Base-by-base conservation (phyloP, 2,888 invertebrate species). In the Thecophora atra region DNA sequence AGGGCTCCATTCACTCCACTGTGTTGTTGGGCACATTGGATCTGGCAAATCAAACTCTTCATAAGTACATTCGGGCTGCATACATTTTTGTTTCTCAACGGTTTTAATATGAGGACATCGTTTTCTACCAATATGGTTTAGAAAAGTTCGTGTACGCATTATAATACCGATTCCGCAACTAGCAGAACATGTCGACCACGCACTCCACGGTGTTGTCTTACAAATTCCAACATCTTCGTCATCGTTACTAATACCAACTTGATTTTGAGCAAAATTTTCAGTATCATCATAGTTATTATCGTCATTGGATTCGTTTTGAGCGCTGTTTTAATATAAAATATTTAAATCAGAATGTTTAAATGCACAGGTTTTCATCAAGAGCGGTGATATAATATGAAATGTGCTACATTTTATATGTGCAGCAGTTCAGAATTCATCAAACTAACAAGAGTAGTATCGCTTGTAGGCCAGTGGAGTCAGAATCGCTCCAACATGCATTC, bases 1-100 rank as follows among this genome's bases (percentile, higher is more conserved):
- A 0, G 96, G 93, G 71, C 95, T 94, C 97, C 97, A 98, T 77
- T 93, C 92, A 72, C 94, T 91, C 97, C 97, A 98, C 67, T 91
- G 91, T 0, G 93, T 93, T n/a, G 94, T 92, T 72, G 94, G 93
- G 79, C 94, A 94, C 78, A 88, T 76, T 0, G 84, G 84, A 79
- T 85, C 85, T 1, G 85, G 85, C 30, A 90, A 86, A 56, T 89
- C 88, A 47, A 87, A 87, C 69, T 89, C 80, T 73, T 84, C 84
- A 63, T 78, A 88, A 0, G 86, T 84, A 81, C 94, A 94, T 3
- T 89, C 89, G 0, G 93, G 91, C 78, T 89, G 89, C 91, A 93
- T 92, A 75, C 87, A 87, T 80, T 93, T 92, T 79, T 92, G 91
- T 82, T 92, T 94, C 84, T 97, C 95, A 78, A 93, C 92, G 89